phyloP scores from a whole-genome alignment of 2,888 invertebrate species.

The Tiliacea citrago region DNA sequence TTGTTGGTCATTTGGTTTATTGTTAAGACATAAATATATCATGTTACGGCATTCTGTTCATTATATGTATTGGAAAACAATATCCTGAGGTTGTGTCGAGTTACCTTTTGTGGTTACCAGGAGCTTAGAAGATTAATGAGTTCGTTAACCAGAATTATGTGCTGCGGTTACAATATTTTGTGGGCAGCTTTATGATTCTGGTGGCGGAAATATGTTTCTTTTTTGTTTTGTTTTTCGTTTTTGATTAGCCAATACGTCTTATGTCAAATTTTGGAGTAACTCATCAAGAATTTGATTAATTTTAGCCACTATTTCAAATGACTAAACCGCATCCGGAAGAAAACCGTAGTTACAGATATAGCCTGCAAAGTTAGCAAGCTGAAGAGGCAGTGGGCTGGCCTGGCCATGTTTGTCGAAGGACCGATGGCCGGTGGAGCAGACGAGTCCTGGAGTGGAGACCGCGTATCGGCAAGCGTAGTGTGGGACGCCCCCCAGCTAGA shows the following conservation, averaged over 20 bases:
- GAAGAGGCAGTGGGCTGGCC: too few relatives aligned
- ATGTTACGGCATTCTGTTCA: constrained; percentile 41
- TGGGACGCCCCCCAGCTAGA: too few relatives aligned
- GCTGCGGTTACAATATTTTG: constrained; percentile 38
- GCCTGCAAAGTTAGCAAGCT: too few relatives aligned
- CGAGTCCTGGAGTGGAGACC: too few relatives aligned
- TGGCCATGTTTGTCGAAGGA: too few relatives aligned
- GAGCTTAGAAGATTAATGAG: constrained; percentile 56
- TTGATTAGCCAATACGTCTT: neutral
- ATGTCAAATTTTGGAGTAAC: neutral
- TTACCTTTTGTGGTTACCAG: constrained; percentile 53
- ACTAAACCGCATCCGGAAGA: neutral
- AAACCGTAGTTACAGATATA: too few relatives aligned
- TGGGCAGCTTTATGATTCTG: constrained; percentile 26
- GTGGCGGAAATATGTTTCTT: neutral
- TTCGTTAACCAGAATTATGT: constrained; percentile 39
- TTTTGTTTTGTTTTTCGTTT: neutral
- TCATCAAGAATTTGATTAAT: neutral
- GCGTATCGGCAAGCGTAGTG: too few relatives aligned
- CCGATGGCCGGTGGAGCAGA: too few relatives aligned
- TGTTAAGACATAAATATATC: constrained; percentile 30
- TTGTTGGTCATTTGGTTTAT: constrained; percentile 40
- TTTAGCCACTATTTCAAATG: neutral
- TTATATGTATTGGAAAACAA: constrained; percentile 46
- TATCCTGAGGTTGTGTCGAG: constrained; percentile 40